A percentile compares a stretch with the other conserved stretches of the same genome.
Evolutionary conservation across 1,140 invertebrate genomes (phyloP).

Genomic region (Heterodera schachtii): DNA sequence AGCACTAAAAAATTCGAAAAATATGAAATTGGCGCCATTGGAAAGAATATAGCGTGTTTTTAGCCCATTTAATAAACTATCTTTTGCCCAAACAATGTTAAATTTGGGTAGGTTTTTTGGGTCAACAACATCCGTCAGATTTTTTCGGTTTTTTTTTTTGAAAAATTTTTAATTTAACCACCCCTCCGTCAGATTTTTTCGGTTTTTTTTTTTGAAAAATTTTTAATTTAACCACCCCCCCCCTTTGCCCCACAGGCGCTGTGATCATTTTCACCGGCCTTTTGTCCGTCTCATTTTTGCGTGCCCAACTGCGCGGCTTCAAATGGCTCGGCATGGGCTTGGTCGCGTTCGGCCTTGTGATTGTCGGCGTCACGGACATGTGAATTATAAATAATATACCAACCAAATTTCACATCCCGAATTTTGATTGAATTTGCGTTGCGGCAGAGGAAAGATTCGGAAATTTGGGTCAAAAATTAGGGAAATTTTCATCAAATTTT

Average conservation of each 20-base stretch:
- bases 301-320: constrained; percentile 71
- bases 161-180: not conserved
- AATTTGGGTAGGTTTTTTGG: too few species aligned
- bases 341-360: constrained; percentile 78
- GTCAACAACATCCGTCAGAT: not conserved
- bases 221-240: not conserved
- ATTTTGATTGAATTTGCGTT: too few species aligned
- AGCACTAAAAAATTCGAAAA: not conserved
- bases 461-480: too few species aligned
- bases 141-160: constrained; percentile 10
- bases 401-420: too few species aligned
- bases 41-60: not conserved
- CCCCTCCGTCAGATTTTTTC: not conserved
- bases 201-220: constrained; percentile 18
- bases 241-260: constrained; percentile 71
- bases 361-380: constrained; percentile 83
- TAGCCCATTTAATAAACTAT: too few species aligned
- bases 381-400: constrained; percentile 23
- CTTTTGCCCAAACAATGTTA: too few species aligned
- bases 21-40: not conserved
- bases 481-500: too few species aligned
- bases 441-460: too few species aligned
- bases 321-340: constrained; percentile 83
- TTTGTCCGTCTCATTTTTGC: constrained; percentile 83
- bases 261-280: constrained; percentile 90